phyloP scores from a whole-genome alignment of 2,113 vertebrate species.

The Mirza zaza region DNA sequence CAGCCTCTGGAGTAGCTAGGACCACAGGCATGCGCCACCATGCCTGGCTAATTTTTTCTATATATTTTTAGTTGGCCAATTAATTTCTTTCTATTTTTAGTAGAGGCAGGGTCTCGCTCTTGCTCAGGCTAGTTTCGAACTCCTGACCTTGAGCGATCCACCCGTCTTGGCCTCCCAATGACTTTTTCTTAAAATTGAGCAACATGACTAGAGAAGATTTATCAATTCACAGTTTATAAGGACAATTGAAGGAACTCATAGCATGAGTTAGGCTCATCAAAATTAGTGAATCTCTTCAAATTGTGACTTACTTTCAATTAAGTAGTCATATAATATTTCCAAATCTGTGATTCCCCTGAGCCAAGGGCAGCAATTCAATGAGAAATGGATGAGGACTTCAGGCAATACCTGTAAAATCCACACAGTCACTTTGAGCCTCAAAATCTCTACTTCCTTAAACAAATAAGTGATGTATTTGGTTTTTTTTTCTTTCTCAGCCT shows the following conservation, averaged over 20 bases:
- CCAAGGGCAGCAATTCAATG: neutral
- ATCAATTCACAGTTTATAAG: neutral
- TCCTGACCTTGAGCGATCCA: too few relatives aligned
- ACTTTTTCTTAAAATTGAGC: conserved; percentile 3
- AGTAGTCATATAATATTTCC: neutral
- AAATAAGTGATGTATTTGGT: neutral
- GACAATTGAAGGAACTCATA: neutral
- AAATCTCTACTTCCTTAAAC: neutral
- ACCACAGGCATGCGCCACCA: too few relatives aligned
- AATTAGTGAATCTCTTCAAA: neutral
- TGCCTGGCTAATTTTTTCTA: too few relatives aligned
- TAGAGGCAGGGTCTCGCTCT: too few relatives aligned
- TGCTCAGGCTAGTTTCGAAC: too few relatives aligned
- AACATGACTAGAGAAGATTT: neutral
- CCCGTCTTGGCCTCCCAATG: too few relatives aligned
- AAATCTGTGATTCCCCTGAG: conserved; percentile 14
- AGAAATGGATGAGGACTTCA: neutral
- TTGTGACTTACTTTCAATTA: neutral
- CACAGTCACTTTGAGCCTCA: neutral
- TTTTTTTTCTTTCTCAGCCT: neutral
- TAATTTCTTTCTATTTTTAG: too few relatives aligned
- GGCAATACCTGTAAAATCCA: neutral
- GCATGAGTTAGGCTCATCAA: neutral
- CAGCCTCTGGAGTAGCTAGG: too few relatives aligned
- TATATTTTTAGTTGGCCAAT: too few relatives aligned